These are phyloP conservation scores for Pollenia angustigena DNA, from an alignment of 2,888 invertebrate species.

Conservation along the genomic window DNA sequence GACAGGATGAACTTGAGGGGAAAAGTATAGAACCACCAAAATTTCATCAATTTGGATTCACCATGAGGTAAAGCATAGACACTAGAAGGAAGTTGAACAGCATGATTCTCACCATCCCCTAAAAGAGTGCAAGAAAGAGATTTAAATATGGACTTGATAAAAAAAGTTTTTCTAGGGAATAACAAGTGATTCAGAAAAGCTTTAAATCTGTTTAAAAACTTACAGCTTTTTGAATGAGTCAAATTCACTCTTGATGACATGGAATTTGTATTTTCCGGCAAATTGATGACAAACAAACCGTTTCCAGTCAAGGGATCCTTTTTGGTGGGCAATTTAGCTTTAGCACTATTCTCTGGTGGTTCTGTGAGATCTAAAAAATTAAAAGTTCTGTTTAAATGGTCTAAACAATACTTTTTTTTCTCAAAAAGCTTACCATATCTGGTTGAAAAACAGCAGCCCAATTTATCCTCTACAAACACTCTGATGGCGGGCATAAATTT, in stretches of 20 bases:
- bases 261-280: slow-evolving; percentile 81
- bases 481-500: slow-evolving; percentile 84
- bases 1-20: slow-evolving; percentile 89
- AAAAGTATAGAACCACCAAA: slow-evolving; percentile 89
- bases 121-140: slow-evolving; percentile 13
- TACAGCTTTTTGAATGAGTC: slow-evolving; percentile 81
- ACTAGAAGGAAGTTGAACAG: slow-evolving; percentile 78
- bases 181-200: neutral
- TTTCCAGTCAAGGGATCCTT: slow-evolving; percentile 82
- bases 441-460: slow-evolving; percentile 83
- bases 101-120: slow-evolving; percentile 78
- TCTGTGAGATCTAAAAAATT: slow-evolving; percentile 81
- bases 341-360: slow-evolving; percentile 83
- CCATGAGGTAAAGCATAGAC: slow-evolving; percentile 85
- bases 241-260: slow-evolving; percentile 81
- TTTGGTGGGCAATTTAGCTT: slow-evolving; percentile 82
- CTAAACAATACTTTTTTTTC: neutral
- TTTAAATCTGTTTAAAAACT: slow-evolving; percentile 65
- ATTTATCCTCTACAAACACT: slow-evolving; percentile 82
- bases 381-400: neutral
- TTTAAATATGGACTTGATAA: neutral
- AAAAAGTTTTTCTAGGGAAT: neutral
- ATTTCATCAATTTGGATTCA: slow-evolving; percentile 77
- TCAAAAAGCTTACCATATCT: slow-evolving; percentile 80
- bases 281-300: slow-evolving; percentile 81